These are phyloP conservation scores for Scrobipalpa costella DNA, from an alignment of 2,888 invertebrate genomes.

Conservation along the genomic window DNA sequence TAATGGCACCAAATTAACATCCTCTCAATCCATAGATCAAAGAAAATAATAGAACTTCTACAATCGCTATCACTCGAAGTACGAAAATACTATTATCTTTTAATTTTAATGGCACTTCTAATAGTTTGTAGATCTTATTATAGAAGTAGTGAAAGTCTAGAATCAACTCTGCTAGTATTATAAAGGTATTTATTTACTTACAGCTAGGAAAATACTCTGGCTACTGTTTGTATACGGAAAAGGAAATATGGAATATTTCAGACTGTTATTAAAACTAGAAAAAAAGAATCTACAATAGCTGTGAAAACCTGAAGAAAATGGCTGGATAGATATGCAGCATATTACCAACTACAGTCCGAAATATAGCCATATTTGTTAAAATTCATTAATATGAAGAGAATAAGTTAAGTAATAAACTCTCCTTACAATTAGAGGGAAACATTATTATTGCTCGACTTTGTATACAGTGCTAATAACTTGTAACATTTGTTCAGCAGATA, in stretches of 20 bases:
- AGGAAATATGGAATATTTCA: background rate
- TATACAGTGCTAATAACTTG: background rate
- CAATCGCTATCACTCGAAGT: slow-evolving; percentile 44
- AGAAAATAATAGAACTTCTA: slow-evolving; percentile 13
- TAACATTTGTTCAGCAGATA: background rate
- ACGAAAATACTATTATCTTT: slow-evolving; percentile 70
- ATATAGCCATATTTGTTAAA: background rate
- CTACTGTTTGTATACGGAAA: slow-evolving; percentile 9
- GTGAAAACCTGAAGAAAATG: too few species aligned
- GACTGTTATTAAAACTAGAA: background rate
- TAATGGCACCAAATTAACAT: slow-evolving; percentile 17
- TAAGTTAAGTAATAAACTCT: slow-evolving; percentile 5
- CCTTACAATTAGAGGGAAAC: background rate
- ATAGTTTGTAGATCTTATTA: slow-evolving; percentile 47
- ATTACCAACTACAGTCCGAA: background rate
- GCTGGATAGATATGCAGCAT: too few species aligned
- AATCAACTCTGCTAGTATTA: slow-evolving; percentile 27
- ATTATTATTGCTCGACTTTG: background rate
- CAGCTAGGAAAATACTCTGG: slow-evolving; percentile 38
- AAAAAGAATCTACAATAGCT: background rate
- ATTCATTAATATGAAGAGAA: background rate
- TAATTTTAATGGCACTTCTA: slow-evolving; percentile 75
- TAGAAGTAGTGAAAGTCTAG: slow-evolving; percentile 31
- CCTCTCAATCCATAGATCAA: slow-evolving; percentile 6
- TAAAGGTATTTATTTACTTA: slow-evolving; percentile 28